phyloP scores from a whole-genome alignment of 2,888 invertebrate species.

The Frankliniella intonsa region DNA sequence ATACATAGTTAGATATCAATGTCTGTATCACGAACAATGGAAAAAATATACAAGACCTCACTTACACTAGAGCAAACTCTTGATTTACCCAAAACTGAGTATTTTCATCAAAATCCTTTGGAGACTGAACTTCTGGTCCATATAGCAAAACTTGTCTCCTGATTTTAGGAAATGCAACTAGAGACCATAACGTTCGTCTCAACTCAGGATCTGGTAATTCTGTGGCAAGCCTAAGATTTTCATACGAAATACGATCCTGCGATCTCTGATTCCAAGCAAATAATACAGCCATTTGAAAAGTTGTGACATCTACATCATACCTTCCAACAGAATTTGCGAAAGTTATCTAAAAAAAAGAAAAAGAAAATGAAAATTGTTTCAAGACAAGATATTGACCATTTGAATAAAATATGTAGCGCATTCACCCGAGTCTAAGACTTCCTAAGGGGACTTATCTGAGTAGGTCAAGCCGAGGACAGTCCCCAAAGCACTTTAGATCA shows the following conservation, averaged over 20 bases:
- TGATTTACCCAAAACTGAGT: constrained; percentile 96
- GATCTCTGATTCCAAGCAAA: constrained; percentile 99
- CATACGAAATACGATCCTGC: constrained; percentile 88
- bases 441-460: too few species aligned
- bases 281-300: constrained; percentile 98
- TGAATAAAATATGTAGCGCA: neutral
- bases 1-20: constrained; percentile 30
- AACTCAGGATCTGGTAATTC: constrained; percentile 95
- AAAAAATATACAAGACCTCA: constrained; percentile 36
- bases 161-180: constrained; percentile 93
- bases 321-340: constrained; percentile 88
- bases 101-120: constrained; percentile 90
- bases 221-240: constrained; percentile 92
- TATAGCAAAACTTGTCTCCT: constrained; percentile 86
- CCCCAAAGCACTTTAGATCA: too few species aligned
- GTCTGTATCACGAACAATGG: constrained; percentile 1
- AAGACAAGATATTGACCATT: neutral
- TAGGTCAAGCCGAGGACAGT: too few species aligned
- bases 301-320: constrained; percentile 97
- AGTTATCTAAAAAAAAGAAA: constrained; percentile 61
- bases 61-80: constrained; percentile 78
- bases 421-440: too few species aligned
- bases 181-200: constrained; percentile 86
- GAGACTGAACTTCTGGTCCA: constrained; percentile 72
- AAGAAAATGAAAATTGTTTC: neutral